Conservation (phyloP, 92 coral and sea anemone genomes). For the Epizoanthus illoricatus region DNA sequence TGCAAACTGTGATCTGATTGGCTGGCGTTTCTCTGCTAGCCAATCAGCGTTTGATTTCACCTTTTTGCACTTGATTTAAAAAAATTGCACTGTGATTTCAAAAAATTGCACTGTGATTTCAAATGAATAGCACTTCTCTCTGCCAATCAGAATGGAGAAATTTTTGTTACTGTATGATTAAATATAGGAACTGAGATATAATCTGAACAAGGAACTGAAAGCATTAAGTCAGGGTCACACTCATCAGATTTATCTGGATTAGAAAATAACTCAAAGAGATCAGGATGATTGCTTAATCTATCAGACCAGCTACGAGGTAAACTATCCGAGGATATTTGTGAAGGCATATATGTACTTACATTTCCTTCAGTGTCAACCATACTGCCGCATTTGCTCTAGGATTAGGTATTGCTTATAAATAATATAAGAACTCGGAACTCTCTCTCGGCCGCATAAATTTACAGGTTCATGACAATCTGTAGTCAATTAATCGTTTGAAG, state of each 20-base stretch:
- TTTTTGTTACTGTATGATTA: no score
- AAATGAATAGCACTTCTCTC: no score
- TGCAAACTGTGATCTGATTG: no score
- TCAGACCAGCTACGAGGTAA: slow-evolving; percentile 54
- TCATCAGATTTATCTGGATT: slow-evolving; percentile 40
- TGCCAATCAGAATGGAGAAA: no score
- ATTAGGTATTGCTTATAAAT: not conserved
- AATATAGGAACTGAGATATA: slow-evolving; percentile 22
- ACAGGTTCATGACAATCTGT: no score
- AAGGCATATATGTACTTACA: slow-evolving; percentile 30
- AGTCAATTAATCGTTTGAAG: not conserved
- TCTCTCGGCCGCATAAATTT: no score
- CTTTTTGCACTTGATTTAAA: no score
- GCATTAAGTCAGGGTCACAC: slow-evolving; percentile 34
- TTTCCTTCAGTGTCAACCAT: slow-evolving; percentile 42
- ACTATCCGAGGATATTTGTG: slow-evolving; percentile 25
- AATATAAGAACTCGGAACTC: not conserved
- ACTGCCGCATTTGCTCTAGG: not conserved
- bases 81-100: no score
- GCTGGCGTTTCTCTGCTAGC: no score
- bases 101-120: no score
- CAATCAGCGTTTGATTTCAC: no score
- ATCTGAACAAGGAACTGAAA: slow-evolving; percentile 34
- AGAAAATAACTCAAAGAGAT: slow-evolving; percentile 43
- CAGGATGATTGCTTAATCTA: slow-evolving; percentile 30